Evolutionary conservation across 2,113 vertebrate species (phyloP).

Genomic region (Pardalotus punctatus): DNA sequence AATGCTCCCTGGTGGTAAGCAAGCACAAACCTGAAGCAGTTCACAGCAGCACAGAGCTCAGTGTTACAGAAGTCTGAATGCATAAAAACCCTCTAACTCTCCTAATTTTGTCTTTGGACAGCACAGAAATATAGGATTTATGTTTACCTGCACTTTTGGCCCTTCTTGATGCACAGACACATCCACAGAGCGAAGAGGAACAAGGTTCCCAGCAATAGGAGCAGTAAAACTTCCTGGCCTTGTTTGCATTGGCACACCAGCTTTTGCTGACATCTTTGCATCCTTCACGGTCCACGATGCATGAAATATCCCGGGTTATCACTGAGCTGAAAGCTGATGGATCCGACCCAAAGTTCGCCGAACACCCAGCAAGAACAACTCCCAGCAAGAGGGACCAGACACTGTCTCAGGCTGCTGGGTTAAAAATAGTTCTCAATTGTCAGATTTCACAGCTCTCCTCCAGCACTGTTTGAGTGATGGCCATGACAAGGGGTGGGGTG

Average conservation of each 20-base stretch:
- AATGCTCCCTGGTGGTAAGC: neutral
- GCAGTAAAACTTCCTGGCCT: neutral
- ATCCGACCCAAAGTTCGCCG: neutral
- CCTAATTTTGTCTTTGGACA: neutral
- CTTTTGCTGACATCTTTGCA: neutral
- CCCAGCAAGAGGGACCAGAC: neutral
- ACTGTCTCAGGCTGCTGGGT: neutral
- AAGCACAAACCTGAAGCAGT: neutral
- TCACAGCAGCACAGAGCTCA: neutral
- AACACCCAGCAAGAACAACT: slow-evolving; percentile 24
- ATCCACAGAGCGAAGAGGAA: neutral
- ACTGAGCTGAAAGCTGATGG: neutral
- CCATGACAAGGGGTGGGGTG: fast-evolving
- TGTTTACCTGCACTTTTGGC: neutral
- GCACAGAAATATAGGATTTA: neutral
- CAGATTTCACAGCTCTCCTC: neutral
- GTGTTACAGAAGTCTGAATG: neutral
- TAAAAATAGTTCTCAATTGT: neutral
- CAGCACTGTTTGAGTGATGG: neutral
- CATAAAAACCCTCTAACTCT: neutral
- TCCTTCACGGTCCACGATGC: neutral
- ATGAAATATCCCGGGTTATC: slow-evolving; percentile 28
- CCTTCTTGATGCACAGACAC: neutral
- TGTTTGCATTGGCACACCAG: neutral
- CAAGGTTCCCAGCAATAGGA: neutral